These are phyloP conservation scores for Brachionus asplanchnoidis DNA, from an alignment of 1,140 invertebrate genomes.

Conservation along the genomic window DNA sequence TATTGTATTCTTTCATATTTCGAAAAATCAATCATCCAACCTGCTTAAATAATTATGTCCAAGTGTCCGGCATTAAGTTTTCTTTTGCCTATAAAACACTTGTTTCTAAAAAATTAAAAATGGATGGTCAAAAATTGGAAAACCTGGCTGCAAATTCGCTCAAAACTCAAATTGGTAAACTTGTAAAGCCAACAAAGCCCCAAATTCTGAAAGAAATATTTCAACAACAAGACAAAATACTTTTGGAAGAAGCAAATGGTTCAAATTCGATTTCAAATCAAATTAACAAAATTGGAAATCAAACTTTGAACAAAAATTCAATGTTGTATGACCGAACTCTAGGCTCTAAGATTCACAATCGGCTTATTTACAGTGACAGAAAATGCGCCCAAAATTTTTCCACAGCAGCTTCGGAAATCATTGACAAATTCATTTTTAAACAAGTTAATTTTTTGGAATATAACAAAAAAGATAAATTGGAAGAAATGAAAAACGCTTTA, in stretches of 20 bases:
- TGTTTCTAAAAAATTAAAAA: background rate
- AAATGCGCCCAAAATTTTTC: background rate
- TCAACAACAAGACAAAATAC: background rate
- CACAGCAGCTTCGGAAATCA: background rate
- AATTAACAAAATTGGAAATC: background rate
- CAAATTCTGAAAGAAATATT: conserved; percentile 18
- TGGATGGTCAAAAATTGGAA: background rate
- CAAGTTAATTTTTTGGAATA: background rate
- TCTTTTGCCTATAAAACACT: background rate
- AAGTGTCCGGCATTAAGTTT: conserved; percentile 28
- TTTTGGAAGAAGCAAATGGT: background rate
- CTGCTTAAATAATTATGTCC: background rate
- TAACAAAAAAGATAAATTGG: background rate
- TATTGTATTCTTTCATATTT: conserved; percentile 7
- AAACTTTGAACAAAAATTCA: background rate
- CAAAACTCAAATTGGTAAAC: background rate
- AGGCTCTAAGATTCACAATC: background rate
- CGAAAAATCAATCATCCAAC: background rate
- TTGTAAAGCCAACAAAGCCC: background rate
- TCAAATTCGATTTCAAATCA: background rate
- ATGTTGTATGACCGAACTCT: conserved; percentile 33
- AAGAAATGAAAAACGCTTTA: background rate
- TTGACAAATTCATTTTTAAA: conserved; percentile 1
- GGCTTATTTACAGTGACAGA: conserved; percentile 17
- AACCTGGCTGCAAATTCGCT: background rate